Conservation (phyloP, 2,888 invertebrate genomes). For the Trachelus tabidus region DNA sequence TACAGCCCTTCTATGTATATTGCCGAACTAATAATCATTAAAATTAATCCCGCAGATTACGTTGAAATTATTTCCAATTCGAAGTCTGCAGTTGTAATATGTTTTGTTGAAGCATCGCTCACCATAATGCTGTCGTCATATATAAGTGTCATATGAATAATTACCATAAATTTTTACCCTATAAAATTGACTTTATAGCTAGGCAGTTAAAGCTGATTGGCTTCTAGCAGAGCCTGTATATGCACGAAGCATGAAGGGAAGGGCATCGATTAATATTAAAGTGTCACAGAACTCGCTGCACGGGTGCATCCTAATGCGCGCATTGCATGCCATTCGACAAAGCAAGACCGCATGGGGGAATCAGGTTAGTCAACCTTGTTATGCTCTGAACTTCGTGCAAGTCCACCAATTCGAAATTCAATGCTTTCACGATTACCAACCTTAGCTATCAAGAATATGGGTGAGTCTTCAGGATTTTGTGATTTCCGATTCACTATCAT, state of each 20-base stretch:
- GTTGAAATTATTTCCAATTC: background rate
- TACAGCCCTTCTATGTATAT: background rate
- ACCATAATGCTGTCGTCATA: background rate
- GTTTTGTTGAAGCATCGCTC: background rate
- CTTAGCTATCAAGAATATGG: too few species aligned
- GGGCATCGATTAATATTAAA: constrained; percentile 33
- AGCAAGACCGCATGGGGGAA: background rate
- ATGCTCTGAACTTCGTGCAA: background rate
- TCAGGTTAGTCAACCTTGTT: background rate
- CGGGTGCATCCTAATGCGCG: constrained; percentile 38
- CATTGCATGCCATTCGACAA: constrained; percentile 31
- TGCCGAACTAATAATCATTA: background rate
- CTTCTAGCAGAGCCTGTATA: constrained; percentile 33
- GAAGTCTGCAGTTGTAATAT: background rate
- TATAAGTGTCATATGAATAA: too few species aligned
- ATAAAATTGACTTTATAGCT: constrained; percentile 13
- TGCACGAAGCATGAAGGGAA: constrained; percentile 34
- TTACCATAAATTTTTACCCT: background rate
- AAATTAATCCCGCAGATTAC: background rate
- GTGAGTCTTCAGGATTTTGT: background rate
- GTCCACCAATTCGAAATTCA: background rate
- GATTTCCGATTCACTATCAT: background rate
- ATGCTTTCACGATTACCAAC: background rate
- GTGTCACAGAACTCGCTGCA: constrained; percentile 34
- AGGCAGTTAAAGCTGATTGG: constrained; percentile 32